phyloP scores from a whole-genome alignment of 35 echinoderm and acorn worm genomes.

The Lytechinus variegatus region DNA sequence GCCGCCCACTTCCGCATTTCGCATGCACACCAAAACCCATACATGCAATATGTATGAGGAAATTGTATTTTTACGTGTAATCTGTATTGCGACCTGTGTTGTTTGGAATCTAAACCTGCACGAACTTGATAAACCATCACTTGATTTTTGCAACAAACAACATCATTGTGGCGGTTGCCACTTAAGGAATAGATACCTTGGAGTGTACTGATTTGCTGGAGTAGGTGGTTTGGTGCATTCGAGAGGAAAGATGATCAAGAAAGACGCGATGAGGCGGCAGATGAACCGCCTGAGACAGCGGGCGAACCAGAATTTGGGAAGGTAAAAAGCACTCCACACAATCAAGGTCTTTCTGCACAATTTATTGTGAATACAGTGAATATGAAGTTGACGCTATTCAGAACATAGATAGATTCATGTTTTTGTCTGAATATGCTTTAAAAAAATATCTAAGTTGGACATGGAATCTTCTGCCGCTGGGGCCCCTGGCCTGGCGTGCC shows the following conservation, averaged over 20 bases:
- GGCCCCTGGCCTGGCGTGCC: no score
- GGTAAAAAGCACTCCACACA: neutral
- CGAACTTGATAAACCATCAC: neutral
- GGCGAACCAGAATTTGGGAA: conserved; percentile 50
- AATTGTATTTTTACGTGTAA: neutral
- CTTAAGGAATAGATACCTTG: neutral
- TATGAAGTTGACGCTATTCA: no score
- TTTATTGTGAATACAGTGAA: no score
- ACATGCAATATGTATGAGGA: neutral
- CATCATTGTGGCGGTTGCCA: neutral
- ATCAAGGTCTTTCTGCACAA: no score
- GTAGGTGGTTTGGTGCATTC: neutral
- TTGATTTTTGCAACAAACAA: neutral
- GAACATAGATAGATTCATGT: no score
- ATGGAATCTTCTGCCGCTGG: no score
- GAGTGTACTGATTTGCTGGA: neutral
- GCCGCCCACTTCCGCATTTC: conserved; percentile 50
- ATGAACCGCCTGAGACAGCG: conserved; percentile 46
- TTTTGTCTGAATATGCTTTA: no score
- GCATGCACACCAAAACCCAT: neutral
- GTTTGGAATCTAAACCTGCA: conserved; percentile 12
- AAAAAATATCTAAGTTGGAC: no score
- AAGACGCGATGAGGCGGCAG: conserved; percentile 43
- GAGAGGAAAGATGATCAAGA: conserved; percentile 37
- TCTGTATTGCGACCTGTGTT: neutral